Base-by-base conservation (phyloP, 2,888 invertebrate genomes). In the Autographa pulchrina region DNA sequence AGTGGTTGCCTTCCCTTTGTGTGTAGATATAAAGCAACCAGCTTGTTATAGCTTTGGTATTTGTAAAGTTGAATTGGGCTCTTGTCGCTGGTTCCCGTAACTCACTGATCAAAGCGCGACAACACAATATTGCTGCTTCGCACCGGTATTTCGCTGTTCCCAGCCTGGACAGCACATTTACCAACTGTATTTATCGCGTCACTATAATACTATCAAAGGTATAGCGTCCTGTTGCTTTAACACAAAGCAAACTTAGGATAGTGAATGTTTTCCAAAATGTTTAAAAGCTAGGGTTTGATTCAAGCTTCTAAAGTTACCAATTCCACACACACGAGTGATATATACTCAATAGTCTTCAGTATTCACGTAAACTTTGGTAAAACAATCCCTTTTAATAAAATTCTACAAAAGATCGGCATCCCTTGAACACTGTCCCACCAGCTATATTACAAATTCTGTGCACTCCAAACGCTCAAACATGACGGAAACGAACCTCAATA, bases 401-500 rank as follows among this genome's bases (percentile, higher is more conserved):
- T 54, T 72, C 20, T 62, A 11, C 7, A 58, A 11, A n/a, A 32
- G 14, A 20, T 59, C 54, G 48, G 43, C 43, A 38, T 18, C 16
- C 35, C 58, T 18, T 41, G 43, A 65, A 73, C 54, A 78, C 65
- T 54, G 54, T 68, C 25, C 14, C 54, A 32, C 20, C n/a, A 25
- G 43, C 43, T 56, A 41, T 79, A 77, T 75, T 62, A 67, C 54
- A 75, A 72, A 70, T 67, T 48, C 71, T 79, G 59, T 68, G 59
- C 80, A 52, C 68, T 63, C 62, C 60, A 68, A 54, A 18, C 66
- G 48, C 61, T 32, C 65, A 62, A 68, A 76, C 64, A 78, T 76
- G 72, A 68, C 54, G 65, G 48, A 72, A 68, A 72, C 20, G 59
- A 77, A 72, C 65, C 60, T 56, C 80, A 66, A 80, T 62, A 67